phyloP scores from a whole-genome alignment of 2,888 invertebrate genomes.

The Dynastes hyllus region DNA sequence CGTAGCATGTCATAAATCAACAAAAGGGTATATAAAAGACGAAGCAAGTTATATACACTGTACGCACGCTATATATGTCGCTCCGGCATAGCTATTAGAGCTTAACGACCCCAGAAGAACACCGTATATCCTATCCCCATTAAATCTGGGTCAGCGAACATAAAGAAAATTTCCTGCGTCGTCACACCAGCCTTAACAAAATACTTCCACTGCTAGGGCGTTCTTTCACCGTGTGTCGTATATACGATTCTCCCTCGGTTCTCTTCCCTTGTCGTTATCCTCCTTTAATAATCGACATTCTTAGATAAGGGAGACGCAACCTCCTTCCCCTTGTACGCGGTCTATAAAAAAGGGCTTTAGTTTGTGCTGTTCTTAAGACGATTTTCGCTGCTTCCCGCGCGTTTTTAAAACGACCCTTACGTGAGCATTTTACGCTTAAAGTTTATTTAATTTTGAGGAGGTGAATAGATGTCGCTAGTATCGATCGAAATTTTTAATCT shows the following conservation, averaged over 20 bases:
- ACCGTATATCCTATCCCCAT: slow-evolving; percentile 17
- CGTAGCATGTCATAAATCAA: neutral
- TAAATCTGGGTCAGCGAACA: slow-evolving; percentile 38
- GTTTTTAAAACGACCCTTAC: neutral
- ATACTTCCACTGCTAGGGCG: slow-evolving; percentile 13
- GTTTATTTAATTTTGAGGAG: slow-evolving; percentile 23
- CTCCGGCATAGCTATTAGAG: slow-evolving; percentile 16
- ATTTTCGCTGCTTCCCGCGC: neutral
- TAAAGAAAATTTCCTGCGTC: slow-evolving; percentile 41
- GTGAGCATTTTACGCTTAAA: slow-evolving; percentile 3
- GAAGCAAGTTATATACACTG: neutral
- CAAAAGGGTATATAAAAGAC: slow-evolving; percentile 4
- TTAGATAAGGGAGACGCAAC: neutral
- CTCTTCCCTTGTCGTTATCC: neutral
- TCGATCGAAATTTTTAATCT: neutral
- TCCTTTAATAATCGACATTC: slow-evolving; percentile 16
- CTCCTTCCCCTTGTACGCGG: neutral
- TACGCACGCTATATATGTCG: neutral
- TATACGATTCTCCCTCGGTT: neutral
- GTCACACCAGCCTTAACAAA: slow-evolving; percentile 33
- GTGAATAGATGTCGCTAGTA: slow-evolving; percentile 15
- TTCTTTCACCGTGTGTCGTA: neutral
- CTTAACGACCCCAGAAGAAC: slow-evolving; percentile 30
- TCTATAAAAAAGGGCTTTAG: neutral
- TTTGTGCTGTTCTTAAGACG: slow-evolving; percentile 19